Percentiles rank a stretch among this genome's conserved stretches.
These are phyloP conservation scores for Chloroceryle amazona DNA, from an alignment of 2,797 vertebrate species.

Conservation along the genomic window DNA sequence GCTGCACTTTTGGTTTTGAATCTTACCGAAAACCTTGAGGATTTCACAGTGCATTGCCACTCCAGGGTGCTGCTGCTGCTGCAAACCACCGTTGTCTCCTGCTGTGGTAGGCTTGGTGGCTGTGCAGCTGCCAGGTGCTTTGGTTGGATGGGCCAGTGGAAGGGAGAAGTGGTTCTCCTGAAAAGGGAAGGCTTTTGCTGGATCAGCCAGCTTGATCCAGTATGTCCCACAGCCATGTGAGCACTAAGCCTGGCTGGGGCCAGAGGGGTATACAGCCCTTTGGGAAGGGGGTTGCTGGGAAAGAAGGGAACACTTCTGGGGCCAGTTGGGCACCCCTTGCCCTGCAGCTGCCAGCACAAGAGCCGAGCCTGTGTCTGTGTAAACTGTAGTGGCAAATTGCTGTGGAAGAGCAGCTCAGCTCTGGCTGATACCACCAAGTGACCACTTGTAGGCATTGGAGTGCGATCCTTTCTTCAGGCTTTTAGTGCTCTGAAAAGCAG, in stretches of 20 bases:
- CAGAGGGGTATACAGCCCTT: neutral
- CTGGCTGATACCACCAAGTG: neutral
- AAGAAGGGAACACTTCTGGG: neutral
- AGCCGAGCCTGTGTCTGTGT: neutral
- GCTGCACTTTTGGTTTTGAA: neutral
- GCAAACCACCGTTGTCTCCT: fast-evolving
- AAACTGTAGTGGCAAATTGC: neutral
- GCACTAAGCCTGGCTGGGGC: neutral
- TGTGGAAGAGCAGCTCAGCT: neutral
- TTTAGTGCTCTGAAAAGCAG: neutral
- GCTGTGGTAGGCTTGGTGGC: neutral
- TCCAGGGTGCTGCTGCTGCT: neutral
- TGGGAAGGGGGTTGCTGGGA: neutral
- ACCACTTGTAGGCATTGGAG: neutral
- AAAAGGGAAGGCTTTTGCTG: neutral
- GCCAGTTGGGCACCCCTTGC: neutral
- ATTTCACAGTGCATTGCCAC: neutral
- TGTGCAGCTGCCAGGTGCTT: neutral
- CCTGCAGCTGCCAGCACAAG: neutral
- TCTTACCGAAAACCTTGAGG: neutral
- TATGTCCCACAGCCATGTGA: neutral
- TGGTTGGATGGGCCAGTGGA: neutral
- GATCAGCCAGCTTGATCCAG: neutral
- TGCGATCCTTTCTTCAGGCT: neutral
- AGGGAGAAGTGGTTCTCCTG: neutral